These are phyloP conservation scores for Setophaga kirtlandii DNA, from an alignment of 2,113 vertebrate species.

Conservation along the genomic window DNA sequence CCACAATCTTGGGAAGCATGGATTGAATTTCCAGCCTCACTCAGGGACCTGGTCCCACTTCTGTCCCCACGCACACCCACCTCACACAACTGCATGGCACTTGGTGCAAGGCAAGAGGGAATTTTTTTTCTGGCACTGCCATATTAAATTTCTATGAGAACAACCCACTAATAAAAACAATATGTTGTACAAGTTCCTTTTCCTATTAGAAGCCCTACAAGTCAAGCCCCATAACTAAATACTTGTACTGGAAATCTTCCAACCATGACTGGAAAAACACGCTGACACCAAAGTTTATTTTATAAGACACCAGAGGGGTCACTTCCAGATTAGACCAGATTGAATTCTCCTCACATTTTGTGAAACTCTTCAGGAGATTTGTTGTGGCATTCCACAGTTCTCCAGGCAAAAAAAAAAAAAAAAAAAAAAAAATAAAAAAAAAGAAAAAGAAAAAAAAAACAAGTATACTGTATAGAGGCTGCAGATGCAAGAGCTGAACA, in stretches of 20 bases:
- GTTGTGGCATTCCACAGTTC: conserved; percentile 8
- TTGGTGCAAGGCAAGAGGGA: background rate
- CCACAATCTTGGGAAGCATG: background rate
- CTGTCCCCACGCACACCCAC: background rate
- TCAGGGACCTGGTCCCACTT: background rate
- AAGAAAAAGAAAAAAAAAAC: background rate
- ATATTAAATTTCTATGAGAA: conserved; percentile 2
- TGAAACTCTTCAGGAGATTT: conserved; percentile 15
- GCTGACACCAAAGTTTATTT: background rate
- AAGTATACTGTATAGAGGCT: conserved; percentile 27
- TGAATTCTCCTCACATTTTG: conserved; percentile 43
- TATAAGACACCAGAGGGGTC: conserved; percentile 18
- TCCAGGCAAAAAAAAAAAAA: background rate
- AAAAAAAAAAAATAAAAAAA: background rate
- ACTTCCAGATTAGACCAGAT: conserved; percentile 16
- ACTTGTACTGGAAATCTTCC: conserved; percentile 33
- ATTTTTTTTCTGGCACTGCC: background rate
- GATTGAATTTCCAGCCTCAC: background rate
- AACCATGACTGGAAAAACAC: conserved; percentile 13
- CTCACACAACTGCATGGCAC: background rate
- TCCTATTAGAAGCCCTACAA: conserved; percentile 14
- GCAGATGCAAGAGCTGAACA: conserved; percentile 36
- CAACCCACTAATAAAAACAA: conserved; percentile 12
- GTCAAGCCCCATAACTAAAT: conserved; percentile 33
- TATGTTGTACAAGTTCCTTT: background rate